A percentile compares a stretch with the other conserved stretches of the same genome.
Evolutionary conservation across 1,140 invertebrate species (phyloP).

Genomic region (Pseudoatta argentina): DNA sequence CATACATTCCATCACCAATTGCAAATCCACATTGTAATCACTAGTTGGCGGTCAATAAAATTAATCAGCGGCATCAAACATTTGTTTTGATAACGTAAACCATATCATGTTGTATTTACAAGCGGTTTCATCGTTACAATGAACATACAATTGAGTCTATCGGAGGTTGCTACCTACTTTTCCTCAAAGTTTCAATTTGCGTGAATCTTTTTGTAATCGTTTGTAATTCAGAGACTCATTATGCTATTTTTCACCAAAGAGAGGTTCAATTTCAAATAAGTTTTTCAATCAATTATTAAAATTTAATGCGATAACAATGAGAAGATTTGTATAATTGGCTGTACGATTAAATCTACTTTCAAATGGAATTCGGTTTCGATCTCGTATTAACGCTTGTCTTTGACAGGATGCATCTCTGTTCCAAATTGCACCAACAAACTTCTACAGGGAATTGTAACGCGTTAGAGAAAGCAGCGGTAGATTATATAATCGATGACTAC

Average conservation of each 20-base stretch:
- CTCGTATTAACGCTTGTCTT: slow-evolving; percentile 52
- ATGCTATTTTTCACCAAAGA: background rate
- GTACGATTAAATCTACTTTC: slow-evolving; percentile 46
- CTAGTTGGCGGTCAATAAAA: slow-evolving; percentile 50
- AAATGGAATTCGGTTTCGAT: slow-evolving; percentile 63
- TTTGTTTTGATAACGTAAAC: slow-evolving; percentile 31
- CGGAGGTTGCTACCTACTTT: background rate
- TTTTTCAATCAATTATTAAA: slow-evolving; percentile 2
- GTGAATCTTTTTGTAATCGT: background rate
- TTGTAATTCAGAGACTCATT: slow-evolving; percentile 1
- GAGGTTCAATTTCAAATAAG: background rate
- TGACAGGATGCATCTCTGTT: slow-evolving; percentile 50
- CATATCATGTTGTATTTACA: background rate
- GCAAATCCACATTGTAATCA: slow-evolving; percentile 41
- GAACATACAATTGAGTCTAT: background rate
- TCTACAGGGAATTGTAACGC: slow-evolving; percentile 52
- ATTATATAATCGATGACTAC: slow-evolving; percentile 68
- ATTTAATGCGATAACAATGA: slow-evolving; percentile 2
- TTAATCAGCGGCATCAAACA: slow-evolving; percentile 38
- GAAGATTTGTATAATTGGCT: slow-evolving; percentile 46
- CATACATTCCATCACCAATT: slow-evolving; percentile 31
- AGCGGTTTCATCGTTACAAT: background rate
- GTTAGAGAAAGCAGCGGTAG: slow-evolving; percentile 50
- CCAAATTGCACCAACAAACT: slow-evolving; percentile 69
- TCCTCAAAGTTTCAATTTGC: background rate